Evolutionary conservation across 2,888 invertebrate species (phyloP).

Genomic region (Seladonia tumulorum): DNA sequence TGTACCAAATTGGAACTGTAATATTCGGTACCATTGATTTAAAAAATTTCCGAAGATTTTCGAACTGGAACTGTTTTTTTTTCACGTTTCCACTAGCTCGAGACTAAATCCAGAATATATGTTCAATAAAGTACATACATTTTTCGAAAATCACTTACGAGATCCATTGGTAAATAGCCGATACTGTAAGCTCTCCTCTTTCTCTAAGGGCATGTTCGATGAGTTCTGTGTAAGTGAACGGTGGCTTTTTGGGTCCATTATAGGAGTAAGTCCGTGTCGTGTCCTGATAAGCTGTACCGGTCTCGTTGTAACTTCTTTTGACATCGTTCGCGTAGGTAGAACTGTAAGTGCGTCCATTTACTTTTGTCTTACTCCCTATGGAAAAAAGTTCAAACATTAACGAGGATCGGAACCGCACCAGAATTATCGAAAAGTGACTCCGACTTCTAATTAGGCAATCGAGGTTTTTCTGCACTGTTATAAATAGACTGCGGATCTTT

Average conservation of each 20-base stretch:
- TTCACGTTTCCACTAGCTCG: not conserved
- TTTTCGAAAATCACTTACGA: conserved; percentile 88
- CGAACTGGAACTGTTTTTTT: not conserved
- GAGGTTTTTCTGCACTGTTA: not conserved
- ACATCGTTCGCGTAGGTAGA: conserved; percentile 61
- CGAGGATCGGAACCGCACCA: not conserved
- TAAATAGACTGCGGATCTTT: too few relatives aligned
- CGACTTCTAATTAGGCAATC: not conserved
- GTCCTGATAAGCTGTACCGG: conserved; percentile 47
- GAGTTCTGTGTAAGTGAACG: conserved; percentile 95
- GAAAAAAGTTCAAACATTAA: not conserved
- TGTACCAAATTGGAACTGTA: not conserved
- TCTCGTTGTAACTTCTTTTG: conserved; percentile 64
- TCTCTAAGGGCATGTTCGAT: conserved; percentile 95
- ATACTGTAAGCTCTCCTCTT: conserved; percentile 94
- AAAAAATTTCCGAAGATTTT: not conserved
- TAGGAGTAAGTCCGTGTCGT: conserved; percentile 67
- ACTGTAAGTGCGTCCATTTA: conserved; percentile 56
- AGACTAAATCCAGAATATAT: not conserved
- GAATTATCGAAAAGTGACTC: not conserved
- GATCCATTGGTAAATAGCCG: conserved; percentile 96
- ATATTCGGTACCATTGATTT: not conserved
- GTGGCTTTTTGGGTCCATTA: conserved; percentile 90
- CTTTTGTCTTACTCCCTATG: conserved; percentile 60
- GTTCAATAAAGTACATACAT: not conserved